Evolutionary conservation across 2,797 vertebrate species (phyloP).

Genomic region (Pyrocephalus nanus): DNA sequence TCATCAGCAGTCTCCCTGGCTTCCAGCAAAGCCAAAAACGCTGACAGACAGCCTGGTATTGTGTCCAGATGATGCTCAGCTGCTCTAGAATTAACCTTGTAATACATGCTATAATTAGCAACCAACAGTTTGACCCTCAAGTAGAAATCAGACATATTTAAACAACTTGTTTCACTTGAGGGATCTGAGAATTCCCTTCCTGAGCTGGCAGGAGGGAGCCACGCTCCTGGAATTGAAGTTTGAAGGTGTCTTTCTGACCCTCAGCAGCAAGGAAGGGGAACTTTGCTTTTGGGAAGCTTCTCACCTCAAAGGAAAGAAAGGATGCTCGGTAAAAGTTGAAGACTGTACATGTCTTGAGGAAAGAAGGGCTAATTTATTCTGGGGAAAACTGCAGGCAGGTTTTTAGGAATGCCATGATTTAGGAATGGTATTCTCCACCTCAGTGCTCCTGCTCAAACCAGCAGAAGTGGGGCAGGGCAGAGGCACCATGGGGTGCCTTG

Average conservation of each 20-base stretch:
- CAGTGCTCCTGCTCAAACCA: not conserved
- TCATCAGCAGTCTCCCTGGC: not conserved
- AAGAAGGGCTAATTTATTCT: not conserved
- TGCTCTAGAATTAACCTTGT: constrained; percentile 2
- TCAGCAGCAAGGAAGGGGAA: not conserved
- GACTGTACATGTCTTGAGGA: not conserved
- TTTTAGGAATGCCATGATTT: not conserved
- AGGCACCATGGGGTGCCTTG: not conserved
- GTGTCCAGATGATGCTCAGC: constrained; percentile 5
- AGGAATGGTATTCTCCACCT: not conserved
- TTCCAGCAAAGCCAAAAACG: constrained; percentile 1
- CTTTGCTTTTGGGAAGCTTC: not conserved
- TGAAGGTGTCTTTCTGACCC: not conserved
- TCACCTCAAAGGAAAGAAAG: not conserved
- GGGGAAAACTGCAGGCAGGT: not conserved
- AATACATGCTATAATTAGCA: not conserved
- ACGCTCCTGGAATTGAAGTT: not conserved
- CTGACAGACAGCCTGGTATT: not conserved
- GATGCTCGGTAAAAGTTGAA: not conserved
- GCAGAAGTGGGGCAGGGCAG: not conserved
- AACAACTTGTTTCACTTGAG: not conserved
- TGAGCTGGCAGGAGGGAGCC: not conserved
- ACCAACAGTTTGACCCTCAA: not conserved
- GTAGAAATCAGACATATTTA: not conserved
- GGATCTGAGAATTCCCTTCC: not conserved